These are phyloP conservation scores for Notarius lentiginosus DNA, from an alignment of 2,113 vertebrate species.

Conservation along the genomic window DNA sequence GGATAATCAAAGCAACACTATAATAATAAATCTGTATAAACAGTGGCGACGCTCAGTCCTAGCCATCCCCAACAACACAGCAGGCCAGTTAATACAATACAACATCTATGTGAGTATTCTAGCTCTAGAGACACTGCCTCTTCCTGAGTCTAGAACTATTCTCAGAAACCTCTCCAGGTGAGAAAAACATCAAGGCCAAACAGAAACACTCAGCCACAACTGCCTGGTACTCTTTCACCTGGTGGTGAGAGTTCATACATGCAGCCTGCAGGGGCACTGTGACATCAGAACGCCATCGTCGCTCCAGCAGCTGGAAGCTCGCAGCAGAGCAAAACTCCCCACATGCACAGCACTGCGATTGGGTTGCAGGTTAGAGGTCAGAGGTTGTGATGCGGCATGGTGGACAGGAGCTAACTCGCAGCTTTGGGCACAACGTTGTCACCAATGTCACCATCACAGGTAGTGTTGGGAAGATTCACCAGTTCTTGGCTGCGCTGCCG, in stretches of 20 bases:
- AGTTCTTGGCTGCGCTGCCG: constrained; percentile 70
- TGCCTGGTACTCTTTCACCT: constrained; percentile 31
- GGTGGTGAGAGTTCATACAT: constrained; percentile 23
- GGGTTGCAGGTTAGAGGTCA: constrained; percentile 59
- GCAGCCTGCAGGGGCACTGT: constrained; percentile 33
- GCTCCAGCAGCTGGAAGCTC: constrained; percentile 50
- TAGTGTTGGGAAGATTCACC: constrained; percentile 51
- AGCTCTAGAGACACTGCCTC: constrained; percentile 37
- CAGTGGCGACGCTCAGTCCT: constrained; percentile 31
- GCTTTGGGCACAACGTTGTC: constrained; percentile 47
- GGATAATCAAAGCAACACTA: constrained; percentile 52
- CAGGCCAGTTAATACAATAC: constrained; percentile 18
- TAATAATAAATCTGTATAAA: constrained; percentile 27
- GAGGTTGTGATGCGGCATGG: constrained; percentile 26
- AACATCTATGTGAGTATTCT: constrained; percentile 40
- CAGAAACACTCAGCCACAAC: constrained; percentile 28
- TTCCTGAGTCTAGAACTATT: constrained; percentile 41
- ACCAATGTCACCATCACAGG: constrained; percentile 44
- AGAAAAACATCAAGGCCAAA: constrained; percentile 31
- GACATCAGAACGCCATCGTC: constrained; percentile 29
- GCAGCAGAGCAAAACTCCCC: constrained; percentile 70
- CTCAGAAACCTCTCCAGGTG: constrained; percentile 18
- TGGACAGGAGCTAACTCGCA: constrained; percentile 65
- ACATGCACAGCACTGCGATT: constrained; percentile 66
- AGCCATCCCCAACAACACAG: constrained; percentile 40